Conservation (phyloP, 2,797 vertebrate genomes). For the Notolepis coatsorum region DNA sequence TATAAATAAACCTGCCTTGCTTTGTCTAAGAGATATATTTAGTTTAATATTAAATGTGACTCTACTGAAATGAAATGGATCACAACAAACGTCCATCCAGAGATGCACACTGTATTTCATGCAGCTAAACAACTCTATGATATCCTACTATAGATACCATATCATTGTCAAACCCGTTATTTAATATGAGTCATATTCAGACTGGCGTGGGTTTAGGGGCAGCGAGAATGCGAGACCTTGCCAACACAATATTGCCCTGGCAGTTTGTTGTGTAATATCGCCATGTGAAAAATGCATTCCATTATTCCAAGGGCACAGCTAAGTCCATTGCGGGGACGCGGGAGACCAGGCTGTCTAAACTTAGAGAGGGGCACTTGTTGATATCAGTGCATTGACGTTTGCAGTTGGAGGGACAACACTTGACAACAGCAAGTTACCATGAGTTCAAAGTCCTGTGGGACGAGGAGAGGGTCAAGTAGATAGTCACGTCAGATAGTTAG, state of each 20-base stretch:
- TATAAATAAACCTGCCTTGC: too few relatives aligned
- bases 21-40: too few relatives aligned
- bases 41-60: too few relatives aligned
- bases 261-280: constrained; percentile 47
- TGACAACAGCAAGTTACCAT: constrained; percentile 29
- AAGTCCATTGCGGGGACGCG: constrained; percentile 50
- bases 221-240: neutral
- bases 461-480: constrained; percentile 29
- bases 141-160: neutral
- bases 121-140: neutral
- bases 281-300: constrained; percentile 65
- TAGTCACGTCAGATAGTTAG: constrained; percentile 11
- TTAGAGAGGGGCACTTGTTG: constrained; percentile 68
- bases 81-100: neutral
- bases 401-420: constrained; percentile 48
- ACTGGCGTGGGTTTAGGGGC: neutral
- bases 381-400: constrained; percentile 70
- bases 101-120: too few relatives aligned
- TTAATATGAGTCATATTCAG: constrained; percentile 2
- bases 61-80: too few relatives aligned
- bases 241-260: constrained; percentile 12
- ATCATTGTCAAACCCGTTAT: neutral
- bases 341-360: constrained; percentile 64
- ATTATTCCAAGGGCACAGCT: constrained; percentile 58
- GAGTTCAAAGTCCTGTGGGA: constrained; percentile 19